These are phyloP conservation scores for Latrodectus geometricus DNA, from an alignment of 1,140 invertebrate genomes.

Conservation along the genomic window DNA sequence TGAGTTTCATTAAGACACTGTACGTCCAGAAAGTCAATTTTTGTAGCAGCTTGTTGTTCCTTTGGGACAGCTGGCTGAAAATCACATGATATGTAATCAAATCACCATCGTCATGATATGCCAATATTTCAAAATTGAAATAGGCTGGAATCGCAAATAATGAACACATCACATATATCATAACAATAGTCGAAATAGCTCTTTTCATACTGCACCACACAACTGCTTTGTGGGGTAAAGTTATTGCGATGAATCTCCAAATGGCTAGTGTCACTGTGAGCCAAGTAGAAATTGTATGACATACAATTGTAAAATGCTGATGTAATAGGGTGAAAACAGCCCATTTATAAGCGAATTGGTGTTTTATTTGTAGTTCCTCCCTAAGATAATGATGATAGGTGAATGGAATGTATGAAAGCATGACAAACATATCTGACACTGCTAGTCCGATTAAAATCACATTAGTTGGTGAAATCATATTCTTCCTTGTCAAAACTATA, in stretches of 20 bases:
- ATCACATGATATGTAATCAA: constrained; percentile 75
- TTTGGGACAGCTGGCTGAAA: constrained; percentile 72
- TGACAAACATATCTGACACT: constrained; percentile 85
- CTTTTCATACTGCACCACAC: constrained; percentile 66
- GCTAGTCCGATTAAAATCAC: constrained; percentile 85
- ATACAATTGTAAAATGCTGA: constrained; percentile 81
- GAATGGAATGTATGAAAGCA: constrained; percentile 88
- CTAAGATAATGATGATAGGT: constrained; percentile 79
- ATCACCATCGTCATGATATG: neutral
- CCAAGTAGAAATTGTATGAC: constrained; percentile 93
- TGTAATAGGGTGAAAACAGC: constrained; percentile 64
- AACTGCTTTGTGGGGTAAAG: constrained; percentile 50
- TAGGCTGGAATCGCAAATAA: constrained; percentile 78
- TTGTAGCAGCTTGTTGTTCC: constrained; percentile 73
- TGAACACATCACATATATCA: constrained; percentile 79
- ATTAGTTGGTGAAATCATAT: constrained; percentile 87
- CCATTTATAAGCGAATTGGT: constrained; percentile 60
- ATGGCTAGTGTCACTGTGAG: constrained; percentile 90
- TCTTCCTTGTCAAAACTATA: constrained; percentile 83
- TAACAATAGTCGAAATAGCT: constrained; percentile 79
- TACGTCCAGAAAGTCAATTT: constrained; percentile 88
- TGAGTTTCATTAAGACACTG: constrained; percentile 83
- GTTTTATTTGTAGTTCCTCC: constrained; percentile 7
- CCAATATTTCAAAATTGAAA: constrained; percentile 56
- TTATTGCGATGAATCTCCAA: constrained; percentile 90